phyloP scores from a whole-genome alignment of 2,888 invertebrate species.

The Patella ulyssiponensis region DNA sequence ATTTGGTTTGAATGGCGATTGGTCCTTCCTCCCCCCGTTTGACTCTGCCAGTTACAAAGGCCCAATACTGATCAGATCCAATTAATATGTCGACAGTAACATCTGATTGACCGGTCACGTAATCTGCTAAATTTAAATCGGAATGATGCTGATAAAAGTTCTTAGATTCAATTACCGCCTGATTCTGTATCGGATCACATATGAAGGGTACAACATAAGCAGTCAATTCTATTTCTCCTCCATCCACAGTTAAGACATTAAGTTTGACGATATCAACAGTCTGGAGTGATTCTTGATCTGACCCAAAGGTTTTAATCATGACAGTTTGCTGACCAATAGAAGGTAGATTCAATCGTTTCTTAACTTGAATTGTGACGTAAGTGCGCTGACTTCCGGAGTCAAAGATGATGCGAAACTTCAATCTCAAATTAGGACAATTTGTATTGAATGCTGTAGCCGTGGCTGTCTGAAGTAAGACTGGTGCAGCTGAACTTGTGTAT shows the following conservation, averaged over 20 bases:
- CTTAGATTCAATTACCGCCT: not conserved
- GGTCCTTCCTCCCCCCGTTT: not conserved
- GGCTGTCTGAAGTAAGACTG: not conserved
- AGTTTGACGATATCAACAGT: not conserved
- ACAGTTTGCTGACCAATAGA: no score
- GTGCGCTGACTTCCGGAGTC: not conserved
- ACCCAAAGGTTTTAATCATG: not conserved
- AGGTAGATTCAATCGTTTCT: not conserved
- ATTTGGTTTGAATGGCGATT: not conserved
- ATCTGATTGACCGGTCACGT: not conserved
- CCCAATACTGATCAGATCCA: conserved; percentile 2
- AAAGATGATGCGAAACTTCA: not conserved
- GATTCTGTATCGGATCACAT: not conserved
- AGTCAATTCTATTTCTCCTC: not conserved
- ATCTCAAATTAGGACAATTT: not conserved
- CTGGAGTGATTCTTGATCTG: not conserved
- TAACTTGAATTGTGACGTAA: not conserved
- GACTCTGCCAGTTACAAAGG: not conserved
- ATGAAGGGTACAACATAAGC: not conserved
- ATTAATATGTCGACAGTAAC: not conserved
- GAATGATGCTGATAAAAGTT: not conserved
- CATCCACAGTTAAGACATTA: not conserved
- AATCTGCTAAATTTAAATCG: not conserved
- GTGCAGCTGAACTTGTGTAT: not conserved
- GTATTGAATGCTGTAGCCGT: not conserved